Conservation (phyloP, 2,797 vertebrate genomes). For the Coregonus sp. region DNA sequence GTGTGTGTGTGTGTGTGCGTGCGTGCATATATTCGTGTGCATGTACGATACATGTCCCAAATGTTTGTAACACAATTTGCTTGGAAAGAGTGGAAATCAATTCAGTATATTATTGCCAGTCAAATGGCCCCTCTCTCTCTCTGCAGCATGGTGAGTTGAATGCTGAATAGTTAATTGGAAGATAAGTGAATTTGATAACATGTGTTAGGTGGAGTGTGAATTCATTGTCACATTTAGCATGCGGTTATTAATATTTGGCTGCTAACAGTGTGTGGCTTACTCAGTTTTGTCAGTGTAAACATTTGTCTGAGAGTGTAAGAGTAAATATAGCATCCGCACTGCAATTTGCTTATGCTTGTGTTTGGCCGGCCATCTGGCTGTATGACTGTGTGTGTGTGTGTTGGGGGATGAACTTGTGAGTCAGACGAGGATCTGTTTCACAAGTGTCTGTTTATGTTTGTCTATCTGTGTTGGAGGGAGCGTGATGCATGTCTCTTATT, state of each 20-base stretch:
- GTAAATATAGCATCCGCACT: constrained; percentile 60
- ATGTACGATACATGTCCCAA: background rate
- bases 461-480: constrained; percentile 2
- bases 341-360: constrained; percentile 42
- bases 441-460: background rate
- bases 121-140: background rate
- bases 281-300: constrained; percentile 20
- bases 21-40: background rate
- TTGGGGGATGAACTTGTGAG: background rate
- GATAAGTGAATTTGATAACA: background rate
- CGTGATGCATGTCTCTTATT: background rate
- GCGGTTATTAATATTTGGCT: background rate
- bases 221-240: constrained; percentile 3
- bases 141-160: background rate
- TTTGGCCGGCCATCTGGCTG: constrained; percentile 51
- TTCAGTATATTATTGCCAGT: background rate
- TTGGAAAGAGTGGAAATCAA: background rate
- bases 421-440: background rate
- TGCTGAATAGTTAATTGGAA: background rate
- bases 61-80: background rate
- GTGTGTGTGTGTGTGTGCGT: background rate
- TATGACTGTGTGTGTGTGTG: constrained; percentile 7
- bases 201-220: constrained; percentile 8
- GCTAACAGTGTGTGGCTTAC: constrained; percentile 12
- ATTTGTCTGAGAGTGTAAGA: constrained; percentile 35